These are phyloP conservation scores for Chanos chanos DNA, from an alignment of 2,797 vertebrate species.

Conservation along the genomic window DNA sequence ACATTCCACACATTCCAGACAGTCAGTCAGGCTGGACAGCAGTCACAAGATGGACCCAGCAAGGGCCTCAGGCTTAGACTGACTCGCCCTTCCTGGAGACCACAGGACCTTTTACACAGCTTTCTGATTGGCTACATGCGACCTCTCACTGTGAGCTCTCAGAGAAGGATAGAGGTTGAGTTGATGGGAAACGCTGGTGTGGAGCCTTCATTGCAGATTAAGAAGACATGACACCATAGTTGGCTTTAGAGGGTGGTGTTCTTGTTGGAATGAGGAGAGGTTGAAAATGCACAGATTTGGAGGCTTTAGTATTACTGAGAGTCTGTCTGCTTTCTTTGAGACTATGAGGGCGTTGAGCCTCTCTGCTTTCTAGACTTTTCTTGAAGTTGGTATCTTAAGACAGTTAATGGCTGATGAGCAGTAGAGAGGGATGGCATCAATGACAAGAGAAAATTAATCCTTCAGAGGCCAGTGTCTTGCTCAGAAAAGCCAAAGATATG, in stretches of 20 bases:
- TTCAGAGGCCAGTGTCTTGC: conserved; percentile 14
- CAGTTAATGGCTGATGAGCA: conserved; percentile 22
- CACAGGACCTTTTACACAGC: too few species aligned
- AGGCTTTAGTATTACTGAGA: neutral
- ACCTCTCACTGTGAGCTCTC: too few species aligned
- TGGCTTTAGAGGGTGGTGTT: neutral
- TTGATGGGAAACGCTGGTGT: neutral
- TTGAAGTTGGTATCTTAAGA: conserved; percentile 32
- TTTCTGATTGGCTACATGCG: neutral
- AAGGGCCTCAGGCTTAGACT: conserved; percentile 8
- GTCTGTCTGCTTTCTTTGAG: neutral
- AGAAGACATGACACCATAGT: neutral
- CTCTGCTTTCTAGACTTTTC: neutral
- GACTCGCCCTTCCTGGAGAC: conserved; percentile 1
- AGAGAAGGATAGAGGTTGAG: neutral
- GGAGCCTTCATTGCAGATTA: too few species aligned
- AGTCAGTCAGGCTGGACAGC: conserved; percentile 46
- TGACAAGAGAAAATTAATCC: conserved; percentile 1
- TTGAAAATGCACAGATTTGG: conserved; percentile 6
- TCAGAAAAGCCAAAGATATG: conserved; percentile 23
- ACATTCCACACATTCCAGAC: conserved; percentile 73
- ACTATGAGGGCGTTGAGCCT: conserved; percentile 5
- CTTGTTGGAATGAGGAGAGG: neutral
- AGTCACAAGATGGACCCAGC: conserved; percentile 22
- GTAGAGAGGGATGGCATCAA: conserved; percentile 15